Evolutionary conservation across 64 coral and sea anemone genomes (phyloP).

Genomic region (Stichodactyla helianthus): DNA sequence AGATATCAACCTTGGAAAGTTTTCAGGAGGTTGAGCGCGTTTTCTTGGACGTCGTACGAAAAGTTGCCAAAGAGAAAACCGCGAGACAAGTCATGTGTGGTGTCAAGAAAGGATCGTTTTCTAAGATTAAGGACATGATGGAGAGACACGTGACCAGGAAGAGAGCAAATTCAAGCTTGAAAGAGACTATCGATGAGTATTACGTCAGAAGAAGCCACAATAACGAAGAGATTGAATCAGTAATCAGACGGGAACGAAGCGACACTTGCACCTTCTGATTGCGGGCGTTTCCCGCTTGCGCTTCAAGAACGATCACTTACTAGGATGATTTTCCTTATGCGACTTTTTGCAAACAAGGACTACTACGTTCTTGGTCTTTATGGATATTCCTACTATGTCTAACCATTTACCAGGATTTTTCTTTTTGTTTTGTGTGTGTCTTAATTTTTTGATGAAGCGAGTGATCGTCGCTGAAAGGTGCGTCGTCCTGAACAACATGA

Average conservation of each 20-base stretch:
- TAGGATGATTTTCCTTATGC: too few relatives aligned
- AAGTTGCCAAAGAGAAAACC: conserved; percentile 25
- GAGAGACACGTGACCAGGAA: conserved; percentile 56
- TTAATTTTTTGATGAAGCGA: too few relatives aligned
- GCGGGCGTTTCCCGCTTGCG: too few relatives aligned
- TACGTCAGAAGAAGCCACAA: conserved; percentile 35
- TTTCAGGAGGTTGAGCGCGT: conserved; percentile 52
- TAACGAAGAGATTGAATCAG: background rate
- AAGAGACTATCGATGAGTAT: conserved; percentile 70
- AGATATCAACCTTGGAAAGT: conserved; percentile 40
- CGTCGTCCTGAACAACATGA: too few relatives aligned
- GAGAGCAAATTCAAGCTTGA: conserved; percentile 67
- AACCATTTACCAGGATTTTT: too few relatives aligned
- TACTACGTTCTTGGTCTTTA: too few relatives aligned
- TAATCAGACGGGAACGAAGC: conserved; percentile 45
- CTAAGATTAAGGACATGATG: conserved; percentile 64
- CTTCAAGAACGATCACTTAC: too few relatives aligned
- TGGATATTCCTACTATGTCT: too few relatives aligned
- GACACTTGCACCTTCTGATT: conserved; percentile 45
- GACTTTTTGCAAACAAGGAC: too few relatives aligned
- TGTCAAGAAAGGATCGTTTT: conserved; percentile 28
- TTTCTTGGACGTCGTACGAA: conserved; percentile 19
- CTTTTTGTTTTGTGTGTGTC: too few relatives aligned
- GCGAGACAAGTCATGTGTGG: conserved; percentile 23
- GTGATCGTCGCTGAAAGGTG: too few relatives aligned